Percentiles rank a stretch among this genome's conserved stretches.
Conservation (phyloP, 1,140 invertebrate species). For the Sinonovacula constricta region DNA sequence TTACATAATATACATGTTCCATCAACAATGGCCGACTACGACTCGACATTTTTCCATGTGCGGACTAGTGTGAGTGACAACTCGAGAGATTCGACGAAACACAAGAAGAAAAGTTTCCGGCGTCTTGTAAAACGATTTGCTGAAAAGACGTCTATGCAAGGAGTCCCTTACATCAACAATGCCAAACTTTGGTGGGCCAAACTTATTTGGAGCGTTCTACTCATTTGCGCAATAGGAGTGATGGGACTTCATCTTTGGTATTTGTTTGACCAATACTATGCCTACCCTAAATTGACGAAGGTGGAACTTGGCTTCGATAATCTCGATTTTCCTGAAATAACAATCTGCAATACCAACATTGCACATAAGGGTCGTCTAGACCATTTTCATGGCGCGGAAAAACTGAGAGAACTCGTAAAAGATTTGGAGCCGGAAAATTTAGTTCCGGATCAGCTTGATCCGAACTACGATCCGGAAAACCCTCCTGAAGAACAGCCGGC, state of each 20-base stretch:
- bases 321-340: constrained; percentile 64
- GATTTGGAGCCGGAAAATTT: constrained; percentile 31
- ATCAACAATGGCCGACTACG: no score
- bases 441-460: constrained; percentile 29
- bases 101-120: constrained; percentile 42
- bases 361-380: constrained; percentile 8
- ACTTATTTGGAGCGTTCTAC: constrained; percentile 51
- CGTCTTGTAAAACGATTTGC: constrained; percentile 48
- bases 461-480: constrained; percentile 20
- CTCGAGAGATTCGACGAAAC: constrained; percentile 26
- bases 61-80: no score
- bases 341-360: constrained; percentile 66
- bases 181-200: constrained; percentile 42
- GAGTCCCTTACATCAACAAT: constrained; percentile 52
- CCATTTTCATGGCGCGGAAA: constrained; percentile 8
- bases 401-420: constrained; percentile 25
- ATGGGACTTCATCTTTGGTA: constrained; percentile 57
- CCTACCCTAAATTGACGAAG: constrained; percentile 56
- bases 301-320: constrained; percentile 32
- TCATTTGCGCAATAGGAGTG: constrained; percentile 33
- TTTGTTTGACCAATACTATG: constrained; percentile 47
- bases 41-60: no score
- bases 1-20: no score
- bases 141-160: constrained; percentile 59
- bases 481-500: background rate